These are phyloP conservation scores for Eucera pruinosa DNA, from an alignment of 2,888 invertebrate genomes.

Conservation along the genomic window DNA sequence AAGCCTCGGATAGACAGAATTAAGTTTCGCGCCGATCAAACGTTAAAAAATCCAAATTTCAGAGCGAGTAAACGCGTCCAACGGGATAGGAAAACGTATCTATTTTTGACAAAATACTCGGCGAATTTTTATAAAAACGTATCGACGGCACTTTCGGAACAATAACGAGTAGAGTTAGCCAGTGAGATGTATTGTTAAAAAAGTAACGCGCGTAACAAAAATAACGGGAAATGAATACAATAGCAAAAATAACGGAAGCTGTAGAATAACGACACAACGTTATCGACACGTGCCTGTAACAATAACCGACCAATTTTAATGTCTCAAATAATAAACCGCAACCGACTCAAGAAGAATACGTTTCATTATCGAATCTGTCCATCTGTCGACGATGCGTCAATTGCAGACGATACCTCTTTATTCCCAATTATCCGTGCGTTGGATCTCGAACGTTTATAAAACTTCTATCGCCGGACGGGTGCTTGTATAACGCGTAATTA, in stretches of 20 bases:
- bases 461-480: slow-evolving; percentile 9
- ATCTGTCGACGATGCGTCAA: not conserved
- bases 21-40: not conserved
- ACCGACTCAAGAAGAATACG: slow-evolving; percentile 23
- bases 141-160: slow-evolving; percentile 10
- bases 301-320: slow-evolving; percentile 27
- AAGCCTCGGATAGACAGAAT: not conserved
- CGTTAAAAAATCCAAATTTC: slow-evolving; percentile 19
- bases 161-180: slow-evolving; percentile 28
- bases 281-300: slow-evolving; percentile 8
- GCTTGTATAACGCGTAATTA: slow-evolving; percentile 50
- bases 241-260: not conserved
- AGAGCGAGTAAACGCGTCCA: not conserved
- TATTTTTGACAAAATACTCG: slow-evolving; percentile 33
- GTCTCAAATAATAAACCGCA: slow-evolving; percentile 17
- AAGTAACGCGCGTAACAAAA: not conserved
- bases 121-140: slow-evolving; percentile 37
- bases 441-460: slow-evolving; percentile 40
- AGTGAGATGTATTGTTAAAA: not conserved
- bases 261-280: not conserved
- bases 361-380: slow-evolving; percentile 45
- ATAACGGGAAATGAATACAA: too few species aligned
- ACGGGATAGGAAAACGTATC: slow-evolving; percentile 16
- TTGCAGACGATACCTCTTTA: slow-evolving; percentile 32
- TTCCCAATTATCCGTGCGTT: not conserved